A percentile compares a stretch with the other conserved stretches of the same genome.
Conservation (phyloP, 2,888 invertebrate genomes). For the Pristionchus entomophagus region DNA sequence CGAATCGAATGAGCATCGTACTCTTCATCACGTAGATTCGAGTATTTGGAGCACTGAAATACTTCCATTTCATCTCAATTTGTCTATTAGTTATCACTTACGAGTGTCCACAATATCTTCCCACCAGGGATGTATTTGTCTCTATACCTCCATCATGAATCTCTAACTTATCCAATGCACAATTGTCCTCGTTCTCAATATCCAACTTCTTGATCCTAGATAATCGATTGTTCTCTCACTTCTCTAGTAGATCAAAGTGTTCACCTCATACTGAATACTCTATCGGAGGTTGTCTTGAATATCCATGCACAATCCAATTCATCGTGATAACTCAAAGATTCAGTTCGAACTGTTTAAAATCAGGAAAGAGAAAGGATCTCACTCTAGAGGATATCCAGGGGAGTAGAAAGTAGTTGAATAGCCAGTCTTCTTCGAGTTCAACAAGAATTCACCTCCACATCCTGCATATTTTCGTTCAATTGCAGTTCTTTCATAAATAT, state of each 20-base stretch:
- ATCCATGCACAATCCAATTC: constrained; percentile 73
- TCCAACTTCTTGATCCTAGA: constrained; percentile 64
- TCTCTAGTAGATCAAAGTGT: not conserved
- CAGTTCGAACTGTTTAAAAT: not conserved
- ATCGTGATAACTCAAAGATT: constrained; percentile 59
- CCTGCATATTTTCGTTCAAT: constrained; percentile 25
- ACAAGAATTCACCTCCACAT: constrained; percentile 45
- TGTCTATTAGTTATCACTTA: constrained; percentile 12
- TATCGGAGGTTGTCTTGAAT: constrained; percentile 65
- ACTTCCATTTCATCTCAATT: not conserved
- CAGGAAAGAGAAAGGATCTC: not conserved
- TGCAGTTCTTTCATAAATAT: not conserved
- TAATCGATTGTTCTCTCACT: not conserved
- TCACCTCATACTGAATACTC: constrained; percentile 64
- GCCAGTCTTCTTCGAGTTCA: not conserved
- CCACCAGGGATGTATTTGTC: constrained; percentile 53
- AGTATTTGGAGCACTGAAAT: constrained; percentile 57
- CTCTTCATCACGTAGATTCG: constrained; percentile 55
- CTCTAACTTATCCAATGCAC: constrained; percentile 69
- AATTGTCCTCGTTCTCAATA: constrained; percentile 60
- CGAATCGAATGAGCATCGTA: constrained; percentile 63
- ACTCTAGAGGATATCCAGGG: constrained; percentile 72
- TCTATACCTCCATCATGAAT: constrained; percentile 60
- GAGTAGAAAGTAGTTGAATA: constrained; percentile 53
- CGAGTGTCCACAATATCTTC: constrained; percentile 64